phyloP scores from a whole-genome alignment of 53 echinoderm and acorn worm species.

The Echinometra lucunter region DNA sequence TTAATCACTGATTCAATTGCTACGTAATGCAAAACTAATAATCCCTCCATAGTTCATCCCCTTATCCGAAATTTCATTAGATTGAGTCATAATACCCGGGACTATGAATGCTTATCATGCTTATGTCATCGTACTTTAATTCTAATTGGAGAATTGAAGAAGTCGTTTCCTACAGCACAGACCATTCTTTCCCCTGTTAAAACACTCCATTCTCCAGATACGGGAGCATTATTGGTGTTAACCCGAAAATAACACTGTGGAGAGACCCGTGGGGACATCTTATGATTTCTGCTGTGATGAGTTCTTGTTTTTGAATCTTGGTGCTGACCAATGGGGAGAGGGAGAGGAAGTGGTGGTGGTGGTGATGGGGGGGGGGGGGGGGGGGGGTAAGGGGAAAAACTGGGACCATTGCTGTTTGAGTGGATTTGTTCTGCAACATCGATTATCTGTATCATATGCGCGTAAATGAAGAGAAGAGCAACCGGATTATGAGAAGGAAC shows the following conservation, averaged over 20 bases:
- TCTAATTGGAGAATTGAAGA: constrained; percentile 27
- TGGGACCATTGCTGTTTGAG: not conserved
- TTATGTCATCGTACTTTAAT: constrained; percentile 46
- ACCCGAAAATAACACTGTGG: constrained; percentile 12
- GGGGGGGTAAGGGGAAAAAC: not conserved
- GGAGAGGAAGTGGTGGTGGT: not conserved
- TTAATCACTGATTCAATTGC: constrained; percentile 47
- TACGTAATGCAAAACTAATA: constrained; percentile 33
- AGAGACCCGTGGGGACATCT: not conserved
- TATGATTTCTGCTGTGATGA: not conserved
- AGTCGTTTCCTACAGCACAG: not conserved
- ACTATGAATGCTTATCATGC: not conserved
- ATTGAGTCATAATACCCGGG: constrained; percentile 1
- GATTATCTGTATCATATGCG: not conserved
- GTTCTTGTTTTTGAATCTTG: not conserved
- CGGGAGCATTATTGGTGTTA: constrained; percentile 8
- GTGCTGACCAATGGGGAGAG: not conserved
- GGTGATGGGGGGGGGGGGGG: not conserved
- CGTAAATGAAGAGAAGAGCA: not conserved
- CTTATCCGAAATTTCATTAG: constrained; percentile 41
- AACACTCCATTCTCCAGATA: constrained; percentile 17
- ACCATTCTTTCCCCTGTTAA: constrained; percentile 2
- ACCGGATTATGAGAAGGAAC: not conserved
- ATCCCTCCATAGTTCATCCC: not conserved
- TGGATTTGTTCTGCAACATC: not conserved